Percentiles rank a stretch among this genome's conserved stretches.
Conservation (phyloP, 2,113 vertebrate species). For the Colistium nudipinnis region DNA sequence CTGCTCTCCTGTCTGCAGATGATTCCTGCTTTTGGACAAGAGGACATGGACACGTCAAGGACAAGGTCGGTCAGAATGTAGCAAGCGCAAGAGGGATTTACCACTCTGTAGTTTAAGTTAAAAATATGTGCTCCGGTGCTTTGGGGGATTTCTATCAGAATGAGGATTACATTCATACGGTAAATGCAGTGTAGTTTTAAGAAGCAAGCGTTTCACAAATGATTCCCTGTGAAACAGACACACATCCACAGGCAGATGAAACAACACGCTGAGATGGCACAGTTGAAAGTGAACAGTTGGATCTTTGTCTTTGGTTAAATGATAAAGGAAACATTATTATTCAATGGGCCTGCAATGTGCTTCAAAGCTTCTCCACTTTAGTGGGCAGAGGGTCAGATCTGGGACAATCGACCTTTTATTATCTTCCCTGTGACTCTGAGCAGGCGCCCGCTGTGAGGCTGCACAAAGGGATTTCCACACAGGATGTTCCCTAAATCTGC, state of each 20-base stretch:
- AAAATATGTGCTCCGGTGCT: too few relatives aligned
- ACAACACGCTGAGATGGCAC: conserved; percentile 18
- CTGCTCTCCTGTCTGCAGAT: conserved; percentile 15
- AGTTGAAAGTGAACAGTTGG: conserved; percentile 27
- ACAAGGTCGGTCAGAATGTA: too few relatives aligned
- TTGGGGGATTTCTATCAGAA: too few relatives aligned
- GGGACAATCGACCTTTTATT: conserved; percentile 68
- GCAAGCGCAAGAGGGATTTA: too few relatives aligned
- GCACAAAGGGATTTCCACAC: conserved; percentile 42
- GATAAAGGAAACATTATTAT: conserved; percentile 36
- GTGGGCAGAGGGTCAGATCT: conserved; percentile 27
- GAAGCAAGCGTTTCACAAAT: too few relatives aligned
- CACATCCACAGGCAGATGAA: conserved; percentile 14
- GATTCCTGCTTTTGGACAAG: conserved; percentile 13
- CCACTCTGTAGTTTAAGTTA: too few relatives aligned
- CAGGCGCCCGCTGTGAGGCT: conserved; percentile 38
- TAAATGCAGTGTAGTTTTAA: too few relatives aligned
- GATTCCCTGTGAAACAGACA: too few relatives aligned
- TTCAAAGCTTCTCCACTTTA: conserved; percentile 28
- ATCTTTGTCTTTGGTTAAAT: conserved; percentile 39
- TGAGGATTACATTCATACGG: too few relatives aligned
- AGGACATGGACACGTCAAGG: not conserved
- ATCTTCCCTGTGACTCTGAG: conserved; percentile 36
- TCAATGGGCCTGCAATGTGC: conserved; percentile 25
- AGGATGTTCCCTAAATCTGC: conserved; percentile 48